Conservation (phyloP, 1,140 invertebrate genomes). For the Hypothenemus hampei region DNA sequence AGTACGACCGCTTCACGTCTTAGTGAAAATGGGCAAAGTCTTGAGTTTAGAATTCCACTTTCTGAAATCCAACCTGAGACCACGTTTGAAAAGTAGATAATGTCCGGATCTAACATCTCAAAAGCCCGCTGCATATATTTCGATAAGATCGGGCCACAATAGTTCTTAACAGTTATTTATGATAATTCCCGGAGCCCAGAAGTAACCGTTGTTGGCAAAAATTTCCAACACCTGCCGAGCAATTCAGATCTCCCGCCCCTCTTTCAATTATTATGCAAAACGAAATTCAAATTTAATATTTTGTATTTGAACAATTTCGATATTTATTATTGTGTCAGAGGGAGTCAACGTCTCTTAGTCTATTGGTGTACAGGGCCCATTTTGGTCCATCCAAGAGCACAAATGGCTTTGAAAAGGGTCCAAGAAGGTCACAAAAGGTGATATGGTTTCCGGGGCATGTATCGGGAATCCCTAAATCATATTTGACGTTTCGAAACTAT, state of each 20-base stretch:
- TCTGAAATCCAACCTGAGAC: constrained; percentile 8
- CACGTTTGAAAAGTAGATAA: constrained; percentile 33
- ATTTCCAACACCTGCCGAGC: too few species aligned
- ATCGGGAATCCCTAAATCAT: constrained; percentile 26
- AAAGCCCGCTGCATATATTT: constrained; percentile 33
- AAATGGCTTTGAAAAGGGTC: constrained; percentile 15
- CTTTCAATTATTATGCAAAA: too few species aligned
- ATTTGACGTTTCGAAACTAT: constrained; percentile 30
- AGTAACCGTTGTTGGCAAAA: too few species aligned
- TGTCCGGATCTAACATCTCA: constrained; percentile 32
- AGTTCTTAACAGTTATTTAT: constrained; percentile 22
- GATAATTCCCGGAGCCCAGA: too few species aligned
- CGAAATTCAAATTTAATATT: too few species aligned
- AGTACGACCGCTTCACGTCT: constrained; percentile 24
- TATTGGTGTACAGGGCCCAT: constrained; percentile 15
- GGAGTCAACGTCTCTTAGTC: too few species aligned
- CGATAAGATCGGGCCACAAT: constrained; percentile 33
- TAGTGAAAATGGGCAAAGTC: constrained; percentile 25
- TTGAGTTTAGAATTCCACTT: constrained; percentile 14
- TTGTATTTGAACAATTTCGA: too few species aligned
- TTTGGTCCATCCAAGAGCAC: constrained; percentile 13
- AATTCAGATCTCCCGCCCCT: too few species aligned
- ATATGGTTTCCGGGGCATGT: constrained; percentile 28
- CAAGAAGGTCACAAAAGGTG: constrained; percentile 17
- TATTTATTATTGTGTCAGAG: too few species aligned